Conservation (phyloP, 1,140 invertebrate species). For the Bombus pascuorum region DNA sequence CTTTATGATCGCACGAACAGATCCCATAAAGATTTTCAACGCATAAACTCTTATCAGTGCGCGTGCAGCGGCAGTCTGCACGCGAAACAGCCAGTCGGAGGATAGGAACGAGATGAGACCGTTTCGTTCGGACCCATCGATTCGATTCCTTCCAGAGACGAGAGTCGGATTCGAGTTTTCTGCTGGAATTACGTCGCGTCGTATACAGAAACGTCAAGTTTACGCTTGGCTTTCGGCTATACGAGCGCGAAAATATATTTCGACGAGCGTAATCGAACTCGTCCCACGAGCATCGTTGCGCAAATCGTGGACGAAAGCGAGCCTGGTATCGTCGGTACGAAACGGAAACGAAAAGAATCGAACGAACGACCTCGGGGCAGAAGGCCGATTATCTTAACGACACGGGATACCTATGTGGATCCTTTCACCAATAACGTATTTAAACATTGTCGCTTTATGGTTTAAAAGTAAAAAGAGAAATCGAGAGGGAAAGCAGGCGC, state of each 20-base stretch:
- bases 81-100: not conserved
- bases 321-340: not conserved
- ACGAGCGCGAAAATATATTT: not conserved
- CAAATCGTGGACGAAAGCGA: slow-evolving; percentile 20
- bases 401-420: slow-evolving; percentile 32
- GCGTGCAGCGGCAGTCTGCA: not conserved
- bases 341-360: not conserved
- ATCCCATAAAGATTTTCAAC: slow-evolving; percentile 15
- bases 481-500: slow-evolving; percentile 63
- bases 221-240: not conserved
- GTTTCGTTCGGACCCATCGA: not conserved
- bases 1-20: slow-evolving; percentile 15
- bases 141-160: not conserved
- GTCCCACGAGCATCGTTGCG: not conserved
- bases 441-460: slow-evolving; percentile 59
- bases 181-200: no score
- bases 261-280: not conserved
- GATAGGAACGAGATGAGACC: not conserved
- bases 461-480: slow-evolving; percentile 65
- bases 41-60: slow-evolving; percentile 14
- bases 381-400: slow-evolving; percentile 43
- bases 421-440: slow-evolving; percentile 67
- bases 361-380: not conserved
- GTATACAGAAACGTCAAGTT: not conserved
- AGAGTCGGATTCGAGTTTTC: not conserved